Percentiles rank a stretch among this genome's conserved stretches.
Evolutionary conservation across 1,140 invertebrate genomes (phyloP).

Genomic region (Pseudobourletiella spinata): DNA sequence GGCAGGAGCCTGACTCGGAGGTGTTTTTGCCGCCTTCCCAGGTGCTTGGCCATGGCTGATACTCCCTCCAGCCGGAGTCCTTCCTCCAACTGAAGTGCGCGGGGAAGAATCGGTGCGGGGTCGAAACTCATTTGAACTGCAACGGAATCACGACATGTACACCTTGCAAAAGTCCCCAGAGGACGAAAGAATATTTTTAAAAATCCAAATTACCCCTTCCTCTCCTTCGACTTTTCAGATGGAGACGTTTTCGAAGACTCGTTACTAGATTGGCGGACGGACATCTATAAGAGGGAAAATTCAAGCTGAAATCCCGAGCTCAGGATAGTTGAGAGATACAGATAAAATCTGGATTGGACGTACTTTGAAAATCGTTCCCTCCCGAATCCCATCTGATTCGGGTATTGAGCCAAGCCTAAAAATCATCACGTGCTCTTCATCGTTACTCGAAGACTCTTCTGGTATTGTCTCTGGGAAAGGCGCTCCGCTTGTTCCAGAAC

Average conservation of each 20-base stretch:
- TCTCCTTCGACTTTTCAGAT: slow-evolving; percentile 29
- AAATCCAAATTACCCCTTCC: slow-evolving; percentile 23
- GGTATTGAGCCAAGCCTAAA: slow-evolving; percentile 62
- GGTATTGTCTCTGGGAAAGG: slow-evolving; percentile 84
- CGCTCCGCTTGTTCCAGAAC: slow-evolving; percentile 41
- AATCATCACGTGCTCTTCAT: slow-evolving; percentile 82
- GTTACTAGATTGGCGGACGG: slow-evolving; percentile 31
- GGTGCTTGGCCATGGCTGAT: not conserved
- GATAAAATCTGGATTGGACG: too few species aligned
- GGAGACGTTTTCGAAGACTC: slow-evolving; percentile 32
- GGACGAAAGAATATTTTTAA: not conserved
- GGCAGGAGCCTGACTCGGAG: not conserved
- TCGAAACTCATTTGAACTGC: slow-evolving; percentile 25
- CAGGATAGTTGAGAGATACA: not conserved
- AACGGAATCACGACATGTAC: not conserved
- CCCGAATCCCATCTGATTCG: slow-evolving; percentile 52
- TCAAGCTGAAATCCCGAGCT: not conserved
- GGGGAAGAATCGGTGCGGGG: slow-evolving; percentile 32
- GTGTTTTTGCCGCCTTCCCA: not conserved
- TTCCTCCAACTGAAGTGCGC: slow-evolving; percentile 21
- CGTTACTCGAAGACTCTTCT: slow-evolving; percentile 73
- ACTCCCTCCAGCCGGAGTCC: not conserved
- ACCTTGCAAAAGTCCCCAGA: not conserved
- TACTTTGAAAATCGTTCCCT: slow-evolving; percentile 57
- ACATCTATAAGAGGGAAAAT: slow-evolving; percentile 22